Evolutionary conservation across 1,140 invertebrate genomes (phyloP), one percentile per base, ranked within the genome.

Genomic region (Wasmannia auropunctata): DNA sequence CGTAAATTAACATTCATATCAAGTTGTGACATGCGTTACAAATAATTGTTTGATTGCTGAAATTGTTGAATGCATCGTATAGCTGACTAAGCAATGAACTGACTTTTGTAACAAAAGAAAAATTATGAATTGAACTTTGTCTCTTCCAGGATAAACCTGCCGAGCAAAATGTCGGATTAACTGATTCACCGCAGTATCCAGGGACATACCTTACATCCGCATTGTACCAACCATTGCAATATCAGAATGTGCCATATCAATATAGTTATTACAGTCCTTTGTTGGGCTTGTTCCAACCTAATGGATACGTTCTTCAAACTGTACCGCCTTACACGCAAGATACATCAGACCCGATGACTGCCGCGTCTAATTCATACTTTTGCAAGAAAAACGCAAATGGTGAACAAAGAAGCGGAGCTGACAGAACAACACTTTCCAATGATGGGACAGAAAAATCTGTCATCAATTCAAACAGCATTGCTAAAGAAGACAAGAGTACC

Each of bases 221-320:
- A 22, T 28, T 40, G 0, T n/a, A 63, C 2, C n/a, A 28, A 43
- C 37, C 34, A 22, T 34, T 8, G 2, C 62, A 43, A 34, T 58
- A 81, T 72, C 37, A n/a, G 25, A 37, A 16, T 28, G 5, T n/a
- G 0, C 31, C 43, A n/a, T 62, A 62, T 60, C 40, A n/a, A 31
- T 62, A 77, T 5, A 40, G 3, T 54, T 67, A 67, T 22, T 25
- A 37, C 16, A 81, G 16, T 43, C 67, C 80, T 58, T n/a, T 60
- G n/a, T 16, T 46, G 10, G 37, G 37, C 2, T 7, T 25, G 22
- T 6, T 56, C 0, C n/a, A 83, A 5, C 49, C 86, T 46, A n/a
- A 22, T 31, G 65, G 46, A n/a, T 90, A 87, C 31, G 14, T 76
- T 31, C 10, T 72, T 6, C 60, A 63, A 60, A 65, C 58, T 65